Percentiles rank a stretch among this genome's conserved stretches.
These are phyloP conservation scores for Muschampia staudingeri DNA, from an alignment of 2,888 invertebrate species.

Conservation along the genomic window DNA sequence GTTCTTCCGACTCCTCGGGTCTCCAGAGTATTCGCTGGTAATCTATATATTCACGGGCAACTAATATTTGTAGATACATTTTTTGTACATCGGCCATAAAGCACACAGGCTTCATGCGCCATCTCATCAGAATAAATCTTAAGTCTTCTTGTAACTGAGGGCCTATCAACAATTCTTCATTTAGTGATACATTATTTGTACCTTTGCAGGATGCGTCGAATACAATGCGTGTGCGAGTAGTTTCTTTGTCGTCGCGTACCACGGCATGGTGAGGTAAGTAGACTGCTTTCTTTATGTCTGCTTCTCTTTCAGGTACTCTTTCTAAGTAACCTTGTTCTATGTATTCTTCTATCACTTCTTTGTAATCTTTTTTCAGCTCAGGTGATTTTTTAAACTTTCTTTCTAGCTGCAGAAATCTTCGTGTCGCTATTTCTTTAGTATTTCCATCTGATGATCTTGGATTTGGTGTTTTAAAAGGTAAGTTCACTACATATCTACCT, in stretches of 20 bases:
- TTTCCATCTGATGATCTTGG: too few relatives aligned
- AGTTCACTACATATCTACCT: too few relatives aligned
- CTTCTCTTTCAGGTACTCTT: too few relatives aligned
- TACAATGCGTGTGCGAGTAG: conserved; percentile 51
- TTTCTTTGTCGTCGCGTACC: conserved; percentile 33
- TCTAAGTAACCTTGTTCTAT: too few relatives aligned
- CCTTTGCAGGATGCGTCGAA: conserved; percentile 62
- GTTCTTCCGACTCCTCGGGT: not conserved
- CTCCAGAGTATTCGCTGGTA: conserved; percentile 37
- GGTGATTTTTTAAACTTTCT: too few relatives aligned
- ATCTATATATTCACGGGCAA: conserved; percentile 20
- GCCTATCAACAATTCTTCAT: conserved; percentile 62
- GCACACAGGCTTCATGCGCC: not conserved
- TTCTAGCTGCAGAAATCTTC: too few relatives aligned
- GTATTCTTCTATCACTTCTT: too few relatives aligned
- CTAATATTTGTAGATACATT: conserved; percentile 46
- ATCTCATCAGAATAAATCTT: conserved; percentile 9
- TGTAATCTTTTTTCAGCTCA: too few relatives aligned
- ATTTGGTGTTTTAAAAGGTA: too few relatives aligned
- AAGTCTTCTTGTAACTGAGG: conserved; percentile 47
- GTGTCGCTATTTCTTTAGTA: too few relatives aligned
- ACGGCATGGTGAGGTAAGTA: conserved; percentile 51
- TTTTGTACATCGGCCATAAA: conserved; percentile 37
- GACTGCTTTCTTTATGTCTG: not conserved
- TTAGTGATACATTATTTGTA: conserved; percentile 55